Evolutionary conservation across 2,888 invertebrate species (phyloP).

Genomic region (Cartodere bifasciata): DNA sequence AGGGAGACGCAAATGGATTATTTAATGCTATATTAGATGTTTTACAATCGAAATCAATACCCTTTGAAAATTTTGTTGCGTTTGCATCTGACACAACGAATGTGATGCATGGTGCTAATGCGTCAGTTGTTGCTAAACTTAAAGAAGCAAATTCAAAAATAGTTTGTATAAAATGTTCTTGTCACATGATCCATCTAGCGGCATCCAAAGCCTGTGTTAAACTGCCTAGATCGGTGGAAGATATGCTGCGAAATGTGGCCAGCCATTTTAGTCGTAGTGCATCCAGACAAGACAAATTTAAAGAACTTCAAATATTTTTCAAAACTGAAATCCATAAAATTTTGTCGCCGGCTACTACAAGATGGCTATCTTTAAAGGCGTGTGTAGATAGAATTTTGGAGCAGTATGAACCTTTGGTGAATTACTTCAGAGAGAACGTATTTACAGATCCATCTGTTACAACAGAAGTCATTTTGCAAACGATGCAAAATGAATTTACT

Average conservation of each 20-base stretch:
- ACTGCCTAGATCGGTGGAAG: conserved; percentile 21
- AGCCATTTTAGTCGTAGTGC: conserved; percentile 16
- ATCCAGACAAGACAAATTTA: conserved; percentile 14
- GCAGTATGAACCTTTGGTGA: conserved; percentile 22
- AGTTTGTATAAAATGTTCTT: conserved; percentile 25
- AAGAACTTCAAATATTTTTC: conserved; percentile 22
- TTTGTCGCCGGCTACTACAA: conserved; percentile 12
- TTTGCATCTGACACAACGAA: conserved; percentile 24
- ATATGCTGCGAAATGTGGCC: conserved; percentile 18
- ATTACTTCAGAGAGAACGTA: conserved; percentile 19
- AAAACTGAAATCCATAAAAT: conserved; percentile 20
- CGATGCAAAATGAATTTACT: conserved; percentile 21
- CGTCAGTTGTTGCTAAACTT: conserved; percentile 12
- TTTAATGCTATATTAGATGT: conserved; percentile 12
- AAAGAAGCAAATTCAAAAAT: conserved; percentile 19
- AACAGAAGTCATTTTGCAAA: conserved; percentile 15
- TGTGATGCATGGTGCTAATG: conserved; percentile 22
- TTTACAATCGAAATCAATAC: conserved; percentile 10
- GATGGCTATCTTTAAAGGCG: conserved; percentile 23
- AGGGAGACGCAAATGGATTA: conserved; percentile 12
- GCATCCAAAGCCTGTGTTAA: conserved; percentile 25
- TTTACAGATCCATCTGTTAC: conserved; percentile 20
- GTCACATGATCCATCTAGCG: conserved; percentile 25
- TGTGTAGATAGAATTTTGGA: conserved; percentile 26
- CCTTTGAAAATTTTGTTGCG: conserved; percentile 18